phyloP scores from a whole-genome alignment of 2,797 vertebrate genomes.

The Steatocranus sp. region DNA sequence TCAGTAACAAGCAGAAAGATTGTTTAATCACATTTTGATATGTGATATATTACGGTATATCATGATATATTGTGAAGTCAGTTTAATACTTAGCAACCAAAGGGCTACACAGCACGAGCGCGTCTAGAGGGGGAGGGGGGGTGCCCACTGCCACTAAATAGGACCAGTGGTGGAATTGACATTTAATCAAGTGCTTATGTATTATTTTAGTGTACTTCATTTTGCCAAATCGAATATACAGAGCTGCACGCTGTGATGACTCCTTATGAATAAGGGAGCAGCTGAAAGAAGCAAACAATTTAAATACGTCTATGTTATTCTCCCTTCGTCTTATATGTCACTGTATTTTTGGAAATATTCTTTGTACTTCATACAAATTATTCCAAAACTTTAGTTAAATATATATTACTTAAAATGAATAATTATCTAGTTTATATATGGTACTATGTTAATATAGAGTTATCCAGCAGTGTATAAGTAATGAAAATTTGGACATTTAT shows the following conservation, averaged over 20 bases:
- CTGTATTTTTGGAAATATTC: background rate
- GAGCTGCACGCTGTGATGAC: background rate
- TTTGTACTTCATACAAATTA: background rate
- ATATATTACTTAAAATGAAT: background rate
- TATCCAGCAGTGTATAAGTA: background rate
- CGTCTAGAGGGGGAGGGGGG: background rate
- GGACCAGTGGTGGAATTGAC: background rate
- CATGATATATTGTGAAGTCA: background rate
- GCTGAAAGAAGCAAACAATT: background rate
- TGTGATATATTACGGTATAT: background rate
- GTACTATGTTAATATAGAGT: background rate
- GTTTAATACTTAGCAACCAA: background rate
- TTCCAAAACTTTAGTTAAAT: background rate
- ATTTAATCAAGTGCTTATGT: background rate
- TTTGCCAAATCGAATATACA: background rate
- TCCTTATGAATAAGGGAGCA: background rate
- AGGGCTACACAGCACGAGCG: background rate
- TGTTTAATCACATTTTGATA: background rate
- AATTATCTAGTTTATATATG: background rate
- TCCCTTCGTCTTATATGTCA: background rate
- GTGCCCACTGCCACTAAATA: background rate
- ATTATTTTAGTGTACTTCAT: background rate
- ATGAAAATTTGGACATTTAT: background rate
- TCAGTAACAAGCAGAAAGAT: background rate
- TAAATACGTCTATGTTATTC: background rate